phyloP scores from a whole-genome alignment of 2,888 invertebrate genomes.

The Nomada fucata region DNA sequence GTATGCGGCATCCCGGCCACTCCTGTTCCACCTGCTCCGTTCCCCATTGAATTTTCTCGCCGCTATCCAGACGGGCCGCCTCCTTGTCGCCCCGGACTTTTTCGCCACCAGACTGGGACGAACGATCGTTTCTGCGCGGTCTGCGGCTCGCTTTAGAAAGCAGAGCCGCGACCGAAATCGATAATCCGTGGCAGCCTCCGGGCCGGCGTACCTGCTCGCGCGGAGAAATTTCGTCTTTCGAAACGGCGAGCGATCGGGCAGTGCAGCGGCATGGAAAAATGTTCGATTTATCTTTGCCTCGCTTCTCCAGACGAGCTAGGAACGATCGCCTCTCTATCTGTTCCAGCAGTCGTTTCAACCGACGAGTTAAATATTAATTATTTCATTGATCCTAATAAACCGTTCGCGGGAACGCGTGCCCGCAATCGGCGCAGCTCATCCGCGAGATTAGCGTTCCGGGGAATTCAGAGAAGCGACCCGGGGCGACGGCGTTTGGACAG shows the following conservation, averaged over 20 bases:
- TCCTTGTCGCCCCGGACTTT: not conserved
- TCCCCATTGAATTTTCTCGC: conserved; percentile 12
- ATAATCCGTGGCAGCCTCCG: not conserved
- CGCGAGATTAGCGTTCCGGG: not conserved
- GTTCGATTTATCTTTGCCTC: not conserved
- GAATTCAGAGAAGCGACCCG: not conserved
- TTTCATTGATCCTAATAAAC: not conserved
- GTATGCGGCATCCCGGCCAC: conserved; percentile 79
- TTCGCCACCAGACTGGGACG: not conserved
- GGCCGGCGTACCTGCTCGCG: not conserved
- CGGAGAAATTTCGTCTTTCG: no score
- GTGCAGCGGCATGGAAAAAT: not conserved
- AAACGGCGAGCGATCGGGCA: no score
- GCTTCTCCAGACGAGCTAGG: conserved; percentile 10
- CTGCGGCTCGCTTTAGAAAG: not conserved
- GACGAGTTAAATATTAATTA: conserved; percentile 15
- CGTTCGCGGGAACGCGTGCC: not conserved
- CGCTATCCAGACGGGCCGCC: not conserved
- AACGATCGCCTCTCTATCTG: not conserved
- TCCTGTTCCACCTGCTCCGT: conserved; percentile 28
- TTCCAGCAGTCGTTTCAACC: conserved; percentile 22
- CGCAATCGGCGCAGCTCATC: not conserved
- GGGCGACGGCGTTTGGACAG: not conserved
- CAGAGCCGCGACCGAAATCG: not conserved
- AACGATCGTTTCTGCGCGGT: not conserved